Evolutionary conservation across 2,888 invertebrate species (phyloP).

Genomic region (Chaitophorus viminalis): DNA sequence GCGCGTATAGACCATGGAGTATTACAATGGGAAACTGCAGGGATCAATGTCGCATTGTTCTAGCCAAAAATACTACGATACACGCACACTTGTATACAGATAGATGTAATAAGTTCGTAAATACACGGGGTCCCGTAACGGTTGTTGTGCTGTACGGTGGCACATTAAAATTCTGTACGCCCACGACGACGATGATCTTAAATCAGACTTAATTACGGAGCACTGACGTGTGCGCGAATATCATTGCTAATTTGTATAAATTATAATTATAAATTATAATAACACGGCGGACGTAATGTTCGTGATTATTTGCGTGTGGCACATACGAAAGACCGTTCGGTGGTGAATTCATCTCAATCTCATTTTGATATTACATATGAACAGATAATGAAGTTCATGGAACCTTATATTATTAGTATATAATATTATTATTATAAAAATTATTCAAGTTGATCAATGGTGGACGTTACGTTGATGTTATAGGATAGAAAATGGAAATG

Average conservation of each 20-base stretch:
- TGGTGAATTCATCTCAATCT: neutral
- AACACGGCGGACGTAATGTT: neutral
- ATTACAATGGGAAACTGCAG: neutral
- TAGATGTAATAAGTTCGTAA: neutral
- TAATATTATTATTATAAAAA: too few species aligned
- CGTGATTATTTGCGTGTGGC: neutral
- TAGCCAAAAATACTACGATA: neutral
- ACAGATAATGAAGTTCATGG: too few species aligned
- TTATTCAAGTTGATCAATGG: too few species aligned
- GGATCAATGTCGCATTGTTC: constrained; percentile 38
- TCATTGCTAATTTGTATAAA: neutral
- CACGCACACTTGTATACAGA: neutral
- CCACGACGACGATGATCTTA: constrained; percentile 18
- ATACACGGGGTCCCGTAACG: neutral
- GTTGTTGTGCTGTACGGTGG: neutral
- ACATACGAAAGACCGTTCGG: neutral
- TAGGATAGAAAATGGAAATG: too few species aligned
- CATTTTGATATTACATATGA: too few species aligned
- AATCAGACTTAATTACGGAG: constrained; percentile 4
- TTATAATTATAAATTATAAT: too few species aligned
- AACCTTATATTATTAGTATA: too few species aligned
- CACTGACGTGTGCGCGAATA: neutral
- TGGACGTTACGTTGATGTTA: too few species aligned
- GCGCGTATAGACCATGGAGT: neutral
- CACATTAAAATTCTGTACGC: neutral